These are phyloP conservation scores for Drosophila gaucha DNA, from an alignment of 2,888 invertebrate genomes.

Conservation along the genomic window DNA sequence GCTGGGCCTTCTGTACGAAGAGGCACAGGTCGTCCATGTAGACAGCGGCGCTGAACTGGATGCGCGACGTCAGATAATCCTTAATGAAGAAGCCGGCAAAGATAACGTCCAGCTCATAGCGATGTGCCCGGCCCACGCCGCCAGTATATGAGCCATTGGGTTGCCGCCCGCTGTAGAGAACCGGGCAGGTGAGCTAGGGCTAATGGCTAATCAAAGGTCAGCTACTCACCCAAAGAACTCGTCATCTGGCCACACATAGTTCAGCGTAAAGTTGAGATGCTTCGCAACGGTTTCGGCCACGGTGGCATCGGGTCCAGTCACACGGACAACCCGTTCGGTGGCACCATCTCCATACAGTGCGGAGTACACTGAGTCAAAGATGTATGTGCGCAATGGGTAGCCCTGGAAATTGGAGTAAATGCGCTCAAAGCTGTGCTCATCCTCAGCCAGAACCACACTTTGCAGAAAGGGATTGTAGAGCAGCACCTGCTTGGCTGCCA, in stretches of 20 bases:
- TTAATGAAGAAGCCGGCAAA: slow-evolving; percentile 84
- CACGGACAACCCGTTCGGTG: slow-evolving; percentile 39
- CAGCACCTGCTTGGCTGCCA: slow-evolving; percentile 15
- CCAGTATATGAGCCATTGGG: slow-evolving; percentile 83
- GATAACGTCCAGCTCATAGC: slow-evolving; percentile 82
- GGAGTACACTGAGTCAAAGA: slow-evolving; percentile 82
- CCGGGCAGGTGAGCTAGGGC: too few species aligned
- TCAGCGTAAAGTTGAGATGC: slow-evolving; percentile 76
- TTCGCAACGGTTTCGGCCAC: slow-evolving; percentile 73
- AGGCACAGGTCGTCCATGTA: slow-evolving; percentile 84
- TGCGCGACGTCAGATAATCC: slow-evolving; percentile 82
- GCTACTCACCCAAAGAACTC: slow-evolving; percentile 80
- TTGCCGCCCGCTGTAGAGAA: slow-evolving; percentile 69
- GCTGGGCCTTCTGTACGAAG: slow-evolving; percentile 83
- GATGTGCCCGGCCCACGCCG: slow-evolving; percentile 81
- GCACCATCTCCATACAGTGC: slow-evolving; percentile 52
- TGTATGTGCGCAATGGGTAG: slow-evolving; percentile 80
- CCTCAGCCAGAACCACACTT: slow-evolving; percentile 10
- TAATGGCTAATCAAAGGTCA: too few species aligned
- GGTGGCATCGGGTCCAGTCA: slow-evolving; percentile 79
- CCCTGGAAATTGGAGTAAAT: slow-evolving; percentile 76
- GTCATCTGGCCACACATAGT: slow-evolving; percentile 74
- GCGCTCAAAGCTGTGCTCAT: slow-evolving; percentile 29
- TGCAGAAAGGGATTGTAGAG: slow-evolving; percentile 79
- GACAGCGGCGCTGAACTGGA: slow-evolving; percentile 83